Percentiles rank a stretch among this genome's conserved stretches.
Conservation (phyloP, 1,140 invertebrate genomes). For the Orchesella cincta region DNA sequence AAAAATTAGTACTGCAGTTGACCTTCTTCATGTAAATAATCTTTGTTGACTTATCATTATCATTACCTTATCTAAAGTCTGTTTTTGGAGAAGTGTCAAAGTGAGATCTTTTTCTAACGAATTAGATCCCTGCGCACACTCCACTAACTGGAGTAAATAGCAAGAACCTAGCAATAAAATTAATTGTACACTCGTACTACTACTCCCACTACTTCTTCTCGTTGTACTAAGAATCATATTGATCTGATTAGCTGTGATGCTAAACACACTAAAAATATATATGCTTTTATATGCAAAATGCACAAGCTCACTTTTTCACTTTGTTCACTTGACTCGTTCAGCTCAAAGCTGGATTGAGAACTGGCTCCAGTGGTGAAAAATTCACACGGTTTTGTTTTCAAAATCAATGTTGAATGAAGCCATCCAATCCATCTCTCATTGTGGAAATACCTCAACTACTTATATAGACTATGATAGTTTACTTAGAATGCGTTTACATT, state of each 20-base stretch:
- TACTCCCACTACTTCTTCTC: no score
- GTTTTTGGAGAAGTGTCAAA: background rate
- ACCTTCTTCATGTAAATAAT: background rate
- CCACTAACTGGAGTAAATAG: no score
- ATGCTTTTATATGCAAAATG: no score
- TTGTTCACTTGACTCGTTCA: background rate
- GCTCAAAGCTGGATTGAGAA: background rate
- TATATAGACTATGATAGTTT: background rate
- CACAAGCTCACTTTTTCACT: background rate
- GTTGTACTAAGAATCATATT: no score
- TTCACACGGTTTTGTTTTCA: constrained; percentile 7
- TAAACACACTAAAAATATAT: no score
- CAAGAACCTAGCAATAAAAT: no score
- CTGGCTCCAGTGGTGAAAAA: background rate
- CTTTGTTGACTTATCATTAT: background rate
- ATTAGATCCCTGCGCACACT: background rate
- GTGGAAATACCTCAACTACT: background rate
- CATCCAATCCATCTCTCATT: background rate
- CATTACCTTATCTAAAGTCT: background rate
- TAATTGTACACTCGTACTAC: no score
- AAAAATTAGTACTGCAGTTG: background rate
- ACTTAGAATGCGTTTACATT: background rate
- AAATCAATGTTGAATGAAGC: no score
- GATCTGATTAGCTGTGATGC: no score
- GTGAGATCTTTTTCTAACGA: constrained; percentile 6